These are phyloP conservation scores for Meloidogyne chitwoodi DNA, from an alignment of 1,140 invertebrate species.

Conservation along the genomic window DNA sequence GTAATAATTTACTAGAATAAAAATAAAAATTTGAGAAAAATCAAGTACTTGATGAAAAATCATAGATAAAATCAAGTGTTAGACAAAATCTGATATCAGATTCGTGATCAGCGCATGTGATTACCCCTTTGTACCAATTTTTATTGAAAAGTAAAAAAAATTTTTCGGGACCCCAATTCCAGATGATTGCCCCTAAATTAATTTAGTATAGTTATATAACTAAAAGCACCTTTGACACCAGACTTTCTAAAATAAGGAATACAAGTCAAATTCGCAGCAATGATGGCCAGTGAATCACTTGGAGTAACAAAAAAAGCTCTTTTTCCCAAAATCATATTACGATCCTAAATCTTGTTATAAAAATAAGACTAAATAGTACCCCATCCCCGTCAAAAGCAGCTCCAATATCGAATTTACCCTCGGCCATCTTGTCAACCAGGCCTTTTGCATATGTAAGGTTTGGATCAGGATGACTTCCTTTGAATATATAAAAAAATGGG, in stretches of 20 bases:
- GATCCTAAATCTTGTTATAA: conserved; percentile 66
- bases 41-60: no score
- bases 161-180: no score
- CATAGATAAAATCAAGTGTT: no score
- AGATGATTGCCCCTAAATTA: no score
- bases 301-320: conserved; percentile 97
- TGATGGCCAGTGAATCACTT: conserved; percentile 89
- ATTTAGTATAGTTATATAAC: no score
- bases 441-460: conserved; percentile 91
- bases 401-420: conserved; percentile 83
- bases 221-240: conserved; percentile 34
- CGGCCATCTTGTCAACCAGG: conserved; percentile 70
- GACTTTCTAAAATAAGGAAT: conserved; percentile 89
- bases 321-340: conserved; percentile 93
- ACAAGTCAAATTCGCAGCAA: conserved; percentile 81
- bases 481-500: neutral
- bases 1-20: no score
- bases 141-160: no score
- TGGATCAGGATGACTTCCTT: conserved; percentile 83
- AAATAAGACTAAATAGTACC: conserved; percentile 62
- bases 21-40: no score
- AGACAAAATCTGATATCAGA: no score
- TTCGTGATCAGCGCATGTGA: no score
- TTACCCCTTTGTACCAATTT: no score
- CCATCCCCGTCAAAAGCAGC: conserved; percentile 98